Conservation (phyloP, 2,113 vertebrate genomes). For the Thamnaconus septentrionalis region DNA sequence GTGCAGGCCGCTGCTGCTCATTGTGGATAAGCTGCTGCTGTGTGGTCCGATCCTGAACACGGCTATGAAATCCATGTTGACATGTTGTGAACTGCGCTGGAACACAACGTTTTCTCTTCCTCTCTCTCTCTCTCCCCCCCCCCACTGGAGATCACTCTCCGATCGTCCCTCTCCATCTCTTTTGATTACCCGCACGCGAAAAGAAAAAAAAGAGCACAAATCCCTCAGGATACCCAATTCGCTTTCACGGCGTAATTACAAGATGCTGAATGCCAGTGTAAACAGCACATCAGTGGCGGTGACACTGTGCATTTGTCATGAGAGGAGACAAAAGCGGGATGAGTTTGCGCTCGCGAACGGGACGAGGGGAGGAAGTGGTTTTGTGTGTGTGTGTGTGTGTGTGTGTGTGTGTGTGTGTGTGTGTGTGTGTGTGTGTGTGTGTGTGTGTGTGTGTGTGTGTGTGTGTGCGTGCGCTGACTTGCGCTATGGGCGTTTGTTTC, state of each 20-base stretch:
- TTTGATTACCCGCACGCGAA: conserved; percentile 65
- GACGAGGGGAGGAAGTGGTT: conserved; percentile 26
- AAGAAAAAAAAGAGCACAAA: conserved; percentile 55
- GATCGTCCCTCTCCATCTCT: conserved; percentile 54
- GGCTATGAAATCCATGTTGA: conserved; percentile 14
- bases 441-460: no score
- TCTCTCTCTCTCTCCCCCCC: conserved; percentile 13
- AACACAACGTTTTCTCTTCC: conserved; percentile 28
- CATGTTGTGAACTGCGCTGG: conserved; percentile 43
- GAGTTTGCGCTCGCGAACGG: conserved; percentile 60
- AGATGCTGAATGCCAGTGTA: conserved; percentile 70
- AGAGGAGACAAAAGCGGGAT: conserved; percentile 68
- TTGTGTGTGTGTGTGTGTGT: neutral
- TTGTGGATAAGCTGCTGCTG: conserved; percentile 15
- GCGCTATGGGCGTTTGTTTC: conserved; percentile 69
- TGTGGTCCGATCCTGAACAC: neutral
- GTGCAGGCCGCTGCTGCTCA: neutral
- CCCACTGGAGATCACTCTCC: conserved; percentile 50
- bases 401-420: no score
- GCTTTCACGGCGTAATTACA: conserved; percentile 75
- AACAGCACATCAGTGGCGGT: conserved; percentile 69
- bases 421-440: no score
- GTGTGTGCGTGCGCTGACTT: conserved; percentile 25
- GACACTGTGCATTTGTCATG: conserved; percentile 73
- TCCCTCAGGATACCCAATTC: conserved; percentile 68